These are phyloP conservation scores for Platycnemis pennipes DNA, from an alignment of 2,888 invertebrate species.

Conservation along the genomic window DNA sequence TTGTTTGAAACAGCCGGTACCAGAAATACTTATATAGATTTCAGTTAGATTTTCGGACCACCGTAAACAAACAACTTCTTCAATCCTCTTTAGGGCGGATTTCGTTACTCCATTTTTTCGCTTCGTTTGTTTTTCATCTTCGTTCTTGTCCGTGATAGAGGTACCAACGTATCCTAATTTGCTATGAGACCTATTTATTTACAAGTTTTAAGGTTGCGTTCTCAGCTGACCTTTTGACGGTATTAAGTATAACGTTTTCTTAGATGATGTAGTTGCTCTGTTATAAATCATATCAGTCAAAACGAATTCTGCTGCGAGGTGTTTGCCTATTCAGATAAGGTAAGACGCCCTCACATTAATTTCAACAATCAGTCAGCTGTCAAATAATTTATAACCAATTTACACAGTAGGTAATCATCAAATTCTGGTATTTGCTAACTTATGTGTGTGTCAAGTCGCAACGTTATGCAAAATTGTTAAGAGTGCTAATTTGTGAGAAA, in stretches of 20 bases:
- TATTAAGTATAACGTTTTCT: background rate
- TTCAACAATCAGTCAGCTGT: background rate
- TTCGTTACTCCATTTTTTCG: background rate
- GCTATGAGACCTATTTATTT: background rate
- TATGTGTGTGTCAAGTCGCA: background rate
- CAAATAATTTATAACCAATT: background rate
- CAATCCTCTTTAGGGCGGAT: background rate
- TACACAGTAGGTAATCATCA: background rate
- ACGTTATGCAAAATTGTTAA: background rate
- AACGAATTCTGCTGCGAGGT: background rate
- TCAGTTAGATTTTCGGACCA: too few species aligned
- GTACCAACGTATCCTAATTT: slow-evolving; percentile 13
- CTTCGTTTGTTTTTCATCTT: background rate
- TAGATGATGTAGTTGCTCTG: background rate
- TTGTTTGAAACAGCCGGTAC: too few species aligned
- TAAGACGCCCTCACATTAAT: slow-evolving; percentile 44
- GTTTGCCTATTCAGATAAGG: slow-evolving; percentile 13
- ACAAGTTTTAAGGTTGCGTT: background rate
- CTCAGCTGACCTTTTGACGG: background rate
- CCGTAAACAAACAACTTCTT: slow-evolving; percentile 13
- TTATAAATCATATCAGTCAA: background rate
- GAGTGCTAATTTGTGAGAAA: too few species aligned
- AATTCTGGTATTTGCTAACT: background rate
- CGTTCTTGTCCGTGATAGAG: background rate
- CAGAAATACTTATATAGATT: too few species aligned